Percentiles rank a stretch among this genome's conserved stretches.
Conservation (phyloP, 2,888 invertebrate genomes). For the Lampropteryx suffumata region DNA sequence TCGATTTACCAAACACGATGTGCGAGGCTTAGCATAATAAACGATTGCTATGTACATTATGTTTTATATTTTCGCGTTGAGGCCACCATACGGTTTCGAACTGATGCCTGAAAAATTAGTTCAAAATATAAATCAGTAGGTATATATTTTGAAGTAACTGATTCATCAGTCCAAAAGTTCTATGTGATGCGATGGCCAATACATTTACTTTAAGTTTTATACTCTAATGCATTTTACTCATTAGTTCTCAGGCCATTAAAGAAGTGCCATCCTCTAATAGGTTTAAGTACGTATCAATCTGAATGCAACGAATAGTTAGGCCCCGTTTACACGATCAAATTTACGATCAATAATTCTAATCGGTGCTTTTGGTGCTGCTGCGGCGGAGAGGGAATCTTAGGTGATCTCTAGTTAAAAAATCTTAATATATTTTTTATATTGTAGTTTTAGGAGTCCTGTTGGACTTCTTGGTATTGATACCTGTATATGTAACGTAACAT, state of each 20-base stretch:
- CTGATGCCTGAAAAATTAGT: conserved; percentile 14
- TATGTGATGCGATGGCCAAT: conserved; percentile 22
- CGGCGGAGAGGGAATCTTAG: conserved; percentile 62
- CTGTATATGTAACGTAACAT: conserved; percentile 79
- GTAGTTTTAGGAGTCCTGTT: conserved; percentile 48
- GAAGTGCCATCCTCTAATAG: conserved; percentile 81
- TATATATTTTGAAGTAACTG: conserved; percentile 39
- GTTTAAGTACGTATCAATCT: conserved; percentile 72
- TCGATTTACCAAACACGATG: conserved; percentile 78
- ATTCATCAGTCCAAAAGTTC: neutral
- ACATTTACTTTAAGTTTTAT: conserved; percentile 64
- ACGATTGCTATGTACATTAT: conserved; percentile 53
- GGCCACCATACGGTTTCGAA: conserved; percentile 19
- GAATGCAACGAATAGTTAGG: conserved; percentile 56
- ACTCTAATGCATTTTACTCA: conserved; percentile 81
- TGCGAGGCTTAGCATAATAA: conserved; percentile 74
- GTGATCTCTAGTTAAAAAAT: conserved; percentile 76
- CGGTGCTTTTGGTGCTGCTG: conserved; percentile 74
- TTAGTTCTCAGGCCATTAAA: conserved; percentile 82
- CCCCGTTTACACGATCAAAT: conserved; percentile 40
- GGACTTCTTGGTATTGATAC: conserved; percentile 74
- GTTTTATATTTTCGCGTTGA: conserved; percentile 58
- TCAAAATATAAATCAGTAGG: conserved; percentile 24
- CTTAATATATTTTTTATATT: conserved; percentile 72
- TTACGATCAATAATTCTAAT: conserved; percentile 38